Base-by-base conservation (phyloP, 2,113 vertebrate genomes). In the Erythrocebus patas region DNA sequence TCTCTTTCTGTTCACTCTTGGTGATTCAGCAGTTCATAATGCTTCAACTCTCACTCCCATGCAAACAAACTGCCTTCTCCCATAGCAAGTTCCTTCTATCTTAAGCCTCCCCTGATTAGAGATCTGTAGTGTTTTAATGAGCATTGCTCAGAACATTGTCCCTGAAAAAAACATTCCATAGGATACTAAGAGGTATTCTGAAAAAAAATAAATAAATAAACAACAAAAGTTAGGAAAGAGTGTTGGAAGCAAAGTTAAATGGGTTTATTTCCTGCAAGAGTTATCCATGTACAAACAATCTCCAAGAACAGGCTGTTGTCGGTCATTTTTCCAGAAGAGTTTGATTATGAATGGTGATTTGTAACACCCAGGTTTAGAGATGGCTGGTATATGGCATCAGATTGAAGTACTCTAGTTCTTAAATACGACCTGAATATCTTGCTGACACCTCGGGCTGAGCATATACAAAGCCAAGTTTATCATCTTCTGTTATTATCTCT, bases 71-170 rank as follows among this genome's bases (percentile, higher is more conserved):
- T 16, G 32, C 23, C 30, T 59, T 30, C 20, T 45, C 22, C 75
- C 2, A 86, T 59, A 82, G 5, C 22, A 68, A 79, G 50, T 59
- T 91, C 68, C 72, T 92, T 68, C 32, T 45, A 16, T 70, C 59
- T 93, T 90, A 90, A 88, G 76, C 43, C 96, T 76, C 80, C n/a
- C 25, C 17, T 75, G 20, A 73, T 91, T 83, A 66, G 4, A 96
- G 7, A 12, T 66, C 27, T 2, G 68, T 43, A 80, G 27, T 70
- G n/a, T 45, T 96, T 2, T 70, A 66, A 55, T 61, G n/a, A 94
- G 40, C 14, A 89, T 89, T 93, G 95, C 61, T 96, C 86, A 92
- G 96, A 93, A 80, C 3, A 45, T 8, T 85, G 30, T 52, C 55
- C 20, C 43, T 76, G 27, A 38, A 32, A 18, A 86, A 91, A 75